A percentile compares a stretch with the other conserved stretches of the same genome.
phyloP scores from a whole-genome alignment of 2,113 vertebrate species.

The Leiothrix lutea region DNA sequence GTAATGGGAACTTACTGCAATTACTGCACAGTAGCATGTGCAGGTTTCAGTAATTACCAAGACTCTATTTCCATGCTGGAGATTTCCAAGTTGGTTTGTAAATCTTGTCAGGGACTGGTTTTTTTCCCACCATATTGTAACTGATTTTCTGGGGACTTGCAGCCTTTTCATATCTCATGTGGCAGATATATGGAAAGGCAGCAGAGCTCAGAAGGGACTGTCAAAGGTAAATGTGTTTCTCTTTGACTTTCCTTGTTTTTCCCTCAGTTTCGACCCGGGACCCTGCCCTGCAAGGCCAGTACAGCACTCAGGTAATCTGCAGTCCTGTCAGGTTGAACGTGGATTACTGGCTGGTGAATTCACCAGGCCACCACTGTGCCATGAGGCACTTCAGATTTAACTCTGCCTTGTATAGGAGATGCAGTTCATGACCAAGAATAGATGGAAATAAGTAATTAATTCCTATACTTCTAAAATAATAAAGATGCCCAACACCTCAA shows the following conservation, averaged over 20 bases:
- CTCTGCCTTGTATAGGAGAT: not conserved
- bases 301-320: slow-evolving; percentile 85
- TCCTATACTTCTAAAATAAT: not conserved
- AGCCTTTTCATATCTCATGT: not conserved
- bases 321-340: rapidly evolving
- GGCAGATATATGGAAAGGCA: not conserved
- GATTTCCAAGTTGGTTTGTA: not conserved
- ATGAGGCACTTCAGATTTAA: not conserved
- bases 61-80: not conserved
- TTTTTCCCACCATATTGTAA: rapidly evolving
- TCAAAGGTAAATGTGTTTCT: not conserved
- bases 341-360: not conserved
- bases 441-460: not conserved
- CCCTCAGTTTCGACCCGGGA: slow-evolving; percentile 81
- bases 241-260: not conserved
- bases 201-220: not conserved
- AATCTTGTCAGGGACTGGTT: not conserved
- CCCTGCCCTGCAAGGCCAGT: slow-evolving; percentile 64
- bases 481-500: not conserved
- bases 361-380: not conserved
- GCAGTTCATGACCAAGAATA: not conserved
- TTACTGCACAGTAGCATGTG: not conserved
- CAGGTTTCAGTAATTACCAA: not conserved
- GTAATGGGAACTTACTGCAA: not conserved
- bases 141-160: not conserved